Conservation (phyloP, 1,140 invertebrate genomes). For the Lepidostoma basale region DNA sequence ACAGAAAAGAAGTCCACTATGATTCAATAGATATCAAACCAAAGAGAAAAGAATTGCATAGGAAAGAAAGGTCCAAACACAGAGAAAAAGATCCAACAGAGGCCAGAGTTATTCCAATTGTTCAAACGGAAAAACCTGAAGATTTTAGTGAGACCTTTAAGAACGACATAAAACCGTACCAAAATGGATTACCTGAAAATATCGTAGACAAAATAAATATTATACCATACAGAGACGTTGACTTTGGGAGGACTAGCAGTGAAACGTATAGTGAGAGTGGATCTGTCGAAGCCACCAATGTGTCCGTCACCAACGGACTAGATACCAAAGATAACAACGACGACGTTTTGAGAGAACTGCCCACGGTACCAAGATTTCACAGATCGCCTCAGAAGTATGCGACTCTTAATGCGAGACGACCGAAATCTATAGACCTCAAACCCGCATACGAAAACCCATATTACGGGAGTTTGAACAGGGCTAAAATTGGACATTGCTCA, state of each 20-base stretch:
- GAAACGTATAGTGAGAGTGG: not conserved
- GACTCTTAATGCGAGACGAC: conserved; percentile 56
- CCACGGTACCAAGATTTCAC: conserved; percentile 58
- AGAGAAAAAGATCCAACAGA: conserved; percentile 37
- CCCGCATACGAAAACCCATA: conserved; percentile 51
- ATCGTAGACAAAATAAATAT: not conserved
- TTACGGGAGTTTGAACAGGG: conserved; percentile 56
- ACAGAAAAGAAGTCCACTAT: conserved; percentile 54
- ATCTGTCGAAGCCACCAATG: conserved; percentile 7
- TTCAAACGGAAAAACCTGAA: conserved; percentile 40
- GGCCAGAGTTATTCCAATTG: conserved; percentile 37
- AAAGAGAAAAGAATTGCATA: conserved; percentile 31
- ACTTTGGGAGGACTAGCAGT: not conserved
- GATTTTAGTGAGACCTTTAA: conserved; percentile 53
- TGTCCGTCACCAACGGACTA: not conserved
- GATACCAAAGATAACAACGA: conserved; percentile 50
- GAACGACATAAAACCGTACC: conserved; percentile 35
- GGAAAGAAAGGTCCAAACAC: conserved; percentile 35
- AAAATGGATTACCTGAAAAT: not conserved
- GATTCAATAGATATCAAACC: conserved; percentile 61
- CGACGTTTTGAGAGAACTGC: conserved; percentile 58
- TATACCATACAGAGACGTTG: conserved; percentile 18
- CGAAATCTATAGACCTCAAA: conserved; percentile 60
- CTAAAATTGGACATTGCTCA: conserved; percentile 57
- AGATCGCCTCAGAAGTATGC: conserved; percentile 60